Percentiles rank a stretch among this genome's conserved stretches.
Evolutionary conservation across 2,888 invertebrate species (phyloP).

Genomic region (Ormyrus pomaceus): DNA sequence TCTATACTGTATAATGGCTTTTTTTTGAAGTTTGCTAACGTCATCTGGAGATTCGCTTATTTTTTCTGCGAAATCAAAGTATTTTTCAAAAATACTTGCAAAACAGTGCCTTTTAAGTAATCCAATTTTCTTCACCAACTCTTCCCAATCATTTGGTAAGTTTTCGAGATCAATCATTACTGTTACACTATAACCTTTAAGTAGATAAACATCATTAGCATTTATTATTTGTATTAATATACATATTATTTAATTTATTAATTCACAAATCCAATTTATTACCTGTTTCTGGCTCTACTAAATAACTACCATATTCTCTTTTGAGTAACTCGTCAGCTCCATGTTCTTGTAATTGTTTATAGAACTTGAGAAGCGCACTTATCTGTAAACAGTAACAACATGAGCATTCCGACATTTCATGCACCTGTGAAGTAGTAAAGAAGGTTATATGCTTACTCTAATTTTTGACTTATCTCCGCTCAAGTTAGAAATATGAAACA

Average conservation of each 20-base stretch:
- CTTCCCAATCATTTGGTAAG: constrained; percentile 93
- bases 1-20: constrained; percentile 98
- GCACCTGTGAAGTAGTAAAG: neutral
- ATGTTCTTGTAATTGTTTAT: constrained; percentile 97
- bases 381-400: constrained; percentile 79
- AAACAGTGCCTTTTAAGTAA: constrained; percentile 98
- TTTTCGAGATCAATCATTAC: constrained; percentile 94
- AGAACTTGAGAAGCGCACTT: constrained; percentile 99
- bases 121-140: constrained; percentile 93
- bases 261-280: constrained; percentile 60
- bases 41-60: constrained; percentile 98
- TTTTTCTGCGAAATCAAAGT: constrained; percentile 97
- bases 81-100: constrained; percentile 99
- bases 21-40: constrained; percentile 89
- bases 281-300: constrained; percentile 93
- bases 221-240: no score
- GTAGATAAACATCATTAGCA: no score
- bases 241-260: no score
- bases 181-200: constrained; percentile 93
- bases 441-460: constrained; percentile 82
- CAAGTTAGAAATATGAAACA: constrained; percentile 98
- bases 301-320: constrained; percentile 91
- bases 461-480: constrained; percentile 98
- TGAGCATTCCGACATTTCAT: neutral
- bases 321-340: constrained; percentile 97